Evolutionary conservation across 2,888 invertebrate species (phyloP).

Genomic region (Mesochorus sp.): DNA sequence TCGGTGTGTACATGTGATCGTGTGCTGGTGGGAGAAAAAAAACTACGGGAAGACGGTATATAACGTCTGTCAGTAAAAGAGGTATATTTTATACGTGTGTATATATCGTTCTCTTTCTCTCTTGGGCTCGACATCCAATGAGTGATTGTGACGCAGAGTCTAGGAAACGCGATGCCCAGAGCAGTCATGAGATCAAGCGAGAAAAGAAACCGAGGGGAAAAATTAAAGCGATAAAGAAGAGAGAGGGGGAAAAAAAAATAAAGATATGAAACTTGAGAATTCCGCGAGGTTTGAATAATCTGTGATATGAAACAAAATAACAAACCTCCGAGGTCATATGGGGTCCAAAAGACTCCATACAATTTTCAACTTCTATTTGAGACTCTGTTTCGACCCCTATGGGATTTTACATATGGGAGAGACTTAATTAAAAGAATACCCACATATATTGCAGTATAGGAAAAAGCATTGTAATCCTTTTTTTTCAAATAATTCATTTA

Average conservation of each 20-base stretch:
- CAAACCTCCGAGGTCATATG: too few species aligned
- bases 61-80: too few species aligned
- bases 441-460: too few species aligned
- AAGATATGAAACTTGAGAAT: slow-evolving; percentile 37
- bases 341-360: background rate
- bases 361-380: too few species aligned
- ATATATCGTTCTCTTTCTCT: background rate
- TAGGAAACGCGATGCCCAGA: slow-evolving; percentile 18
- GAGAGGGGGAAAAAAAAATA: slow-evolving; percentile 6
- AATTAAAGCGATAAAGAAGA: slow-evolving; percentile 15
- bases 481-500: too few species aligned
- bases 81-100: background rate
- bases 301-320: too few species aligned
- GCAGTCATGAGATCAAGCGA: slow-evolving; percentile 8
- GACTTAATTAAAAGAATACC: too few species aligned
- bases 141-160: slow-evolving; percentile 19
- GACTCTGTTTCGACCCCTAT: too few species aligned
- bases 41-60: too few species aligned
- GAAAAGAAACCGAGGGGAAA: slow-evolving; percentile 24
- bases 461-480: too few species aligned
- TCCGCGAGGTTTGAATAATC: slow-evolving; percentile 2
- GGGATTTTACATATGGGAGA: too few species aligned
- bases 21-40: background rate
- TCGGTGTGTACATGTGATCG: background rate
- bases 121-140: background rate